These are phyloP conservation scores for Enhydra lutris DNA, from an alignment of 2,113 vertebrate species.

Conservation along the genomic window DNA sequence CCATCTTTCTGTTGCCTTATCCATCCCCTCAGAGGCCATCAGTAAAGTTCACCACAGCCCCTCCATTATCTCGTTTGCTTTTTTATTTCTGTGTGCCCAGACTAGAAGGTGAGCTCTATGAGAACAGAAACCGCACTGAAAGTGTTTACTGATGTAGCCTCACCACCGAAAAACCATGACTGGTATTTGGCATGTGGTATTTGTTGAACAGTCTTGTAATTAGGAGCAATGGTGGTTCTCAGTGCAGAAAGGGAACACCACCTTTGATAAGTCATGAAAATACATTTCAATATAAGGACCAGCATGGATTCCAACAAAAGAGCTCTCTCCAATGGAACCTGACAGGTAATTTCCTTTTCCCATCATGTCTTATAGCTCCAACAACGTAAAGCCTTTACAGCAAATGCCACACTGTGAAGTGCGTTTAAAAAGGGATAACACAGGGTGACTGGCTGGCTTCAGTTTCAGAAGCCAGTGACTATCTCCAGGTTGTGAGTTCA, in stretches of 20 bases:
- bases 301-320: background rate
- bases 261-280: conserved; percentile 7
- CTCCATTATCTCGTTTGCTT: background rate
- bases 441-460: background rate
- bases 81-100: background rate
- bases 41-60: background rate
- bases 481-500: background rate
- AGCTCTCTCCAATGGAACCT: background rate
- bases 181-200: background rate
- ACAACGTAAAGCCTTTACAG: background rate
- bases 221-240: background rate
- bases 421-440: background rate
- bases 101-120: background rate
- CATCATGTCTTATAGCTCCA: background rate
- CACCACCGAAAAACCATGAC: background rate
- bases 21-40: background rate
- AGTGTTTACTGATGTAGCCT: background rate
- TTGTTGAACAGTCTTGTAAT: background rate
- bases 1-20: background rate
- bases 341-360: background rate
- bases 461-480: background rate
- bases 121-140: background rate
- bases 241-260: background rate
- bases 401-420: background rate
- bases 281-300: background rate